phyloP scores from a whole-genome alignment of 2,113 vertebrate genomes.

The Tragelaphus strepsiceros region DNA sequence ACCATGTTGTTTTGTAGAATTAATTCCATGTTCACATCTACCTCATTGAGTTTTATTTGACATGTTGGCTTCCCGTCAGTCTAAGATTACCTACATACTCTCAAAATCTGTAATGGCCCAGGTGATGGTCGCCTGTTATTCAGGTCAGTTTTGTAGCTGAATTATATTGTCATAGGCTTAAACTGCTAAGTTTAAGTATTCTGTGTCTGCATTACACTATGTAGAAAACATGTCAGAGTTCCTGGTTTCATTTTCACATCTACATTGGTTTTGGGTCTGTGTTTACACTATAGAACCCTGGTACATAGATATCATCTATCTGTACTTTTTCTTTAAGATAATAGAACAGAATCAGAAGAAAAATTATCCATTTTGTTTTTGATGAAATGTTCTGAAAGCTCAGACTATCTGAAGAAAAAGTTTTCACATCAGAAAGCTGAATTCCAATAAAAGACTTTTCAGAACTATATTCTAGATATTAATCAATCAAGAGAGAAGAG shows the following conservation, averaged over 20 bases:
- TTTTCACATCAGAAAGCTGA: conserved; percentile 5
- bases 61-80: not conserved
- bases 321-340: not conserved
- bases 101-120: not conserved
- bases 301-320: not conserved
- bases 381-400: not conserved
- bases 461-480: not conserved
- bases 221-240: not conserved
- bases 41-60: not conserved
- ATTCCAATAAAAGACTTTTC: not conserved
- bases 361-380: not conserved
- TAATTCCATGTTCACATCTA: not conserved
- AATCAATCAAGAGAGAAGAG: not conserved
- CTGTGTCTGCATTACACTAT: not conserved
- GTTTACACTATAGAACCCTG: not conserved
- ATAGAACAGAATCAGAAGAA: not conserved
- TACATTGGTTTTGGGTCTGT: not conserved
- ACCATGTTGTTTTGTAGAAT: not conserved
- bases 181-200: not conserved
- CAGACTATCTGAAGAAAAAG: not conserved
- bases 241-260: not conserved
- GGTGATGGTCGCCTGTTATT: not conserved
- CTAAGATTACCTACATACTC: not conserved
- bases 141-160: not conserved
- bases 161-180: not conserved